phyloP scores from a whole-genome alignment of 2,888 invertebrate species.

The Limenitis camilla region DNA sequence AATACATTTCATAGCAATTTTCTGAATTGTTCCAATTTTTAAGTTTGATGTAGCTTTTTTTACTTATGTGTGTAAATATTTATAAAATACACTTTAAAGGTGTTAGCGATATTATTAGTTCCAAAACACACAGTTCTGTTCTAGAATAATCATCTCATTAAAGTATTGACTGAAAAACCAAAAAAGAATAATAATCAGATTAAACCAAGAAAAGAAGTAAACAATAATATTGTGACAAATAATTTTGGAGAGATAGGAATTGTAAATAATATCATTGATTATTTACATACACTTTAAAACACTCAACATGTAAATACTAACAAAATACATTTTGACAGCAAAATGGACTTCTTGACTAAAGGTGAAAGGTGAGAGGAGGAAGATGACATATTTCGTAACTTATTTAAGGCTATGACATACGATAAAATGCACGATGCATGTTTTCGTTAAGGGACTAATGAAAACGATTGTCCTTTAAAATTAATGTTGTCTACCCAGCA shows the following conservation, averaged over 20 bases:
- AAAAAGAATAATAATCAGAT: too few species aligned
- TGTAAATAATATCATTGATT: neutral
- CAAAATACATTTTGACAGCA: constrained; percentile 55
- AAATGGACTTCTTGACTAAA: constrained; percentile 52
- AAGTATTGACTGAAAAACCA: too few species aligned
- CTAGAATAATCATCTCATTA: too few species aligned
- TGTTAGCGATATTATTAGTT: too few species aligned
- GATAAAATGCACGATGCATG: constrained; percentile 42
- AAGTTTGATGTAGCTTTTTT: neutral
- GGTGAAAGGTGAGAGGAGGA: constrained; percentile 48
- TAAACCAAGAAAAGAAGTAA: too few species aligned
- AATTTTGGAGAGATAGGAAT: constrained; percentile 25
- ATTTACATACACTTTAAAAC: constrained; percentile 7
- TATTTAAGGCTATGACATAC: constrained; percentile 18
- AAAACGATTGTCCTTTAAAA: constrained; percentile 9
- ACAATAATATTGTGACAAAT: neutral
- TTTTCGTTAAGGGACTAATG: constrained; percentile 11
- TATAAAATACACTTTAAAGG: too few species aligned
- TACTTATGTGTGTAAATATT: too few species aligned
- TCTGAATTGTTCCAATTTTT: neutral
- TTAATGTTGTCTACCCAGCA: constrained; percentile 18
- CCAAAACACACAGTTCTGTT: too few species aligned
- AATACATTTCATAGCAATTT: neutral
- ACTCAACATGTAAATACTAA: constrained; percentile 37
- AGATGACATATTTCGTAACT: constrained; percentile 17